Evolutionary conservation across 2,113 vertebrate genomes (phyloP).

Genomic region (Speoplatyrhinus poulsoni): DNA sequence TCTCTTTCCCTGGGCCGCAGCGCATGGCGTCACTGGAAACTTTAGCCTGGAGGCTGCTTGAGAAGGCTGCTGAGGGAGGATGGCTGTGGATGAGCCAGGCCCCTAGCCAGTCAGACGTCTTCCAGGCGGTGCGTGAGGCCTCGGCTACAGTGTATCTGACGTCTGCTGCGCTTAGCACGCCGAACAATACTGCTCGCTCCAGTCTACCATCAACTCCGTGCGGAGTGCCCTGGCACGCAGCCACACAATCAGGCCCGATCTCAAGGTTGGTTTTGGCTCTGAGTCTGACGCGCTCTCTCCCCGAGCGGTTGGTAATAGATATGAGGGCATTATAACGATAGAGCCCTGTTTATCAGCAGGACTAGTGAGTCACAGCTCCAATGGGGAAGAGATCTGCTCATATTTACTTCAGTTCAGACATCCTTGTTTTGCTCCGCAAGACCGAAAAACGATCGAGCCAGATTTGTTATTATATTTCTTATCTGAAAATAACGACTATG

Average conservation of each 20-base stretch:
- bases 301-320: constrained; percentile 27
- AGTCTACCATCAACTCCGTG: constrained; percentile 76
- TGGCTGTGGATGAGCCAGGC: constrained; percentile 6
- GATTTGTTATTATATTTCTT: no score
- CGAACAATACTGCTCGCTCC: constrained; percentile 38
- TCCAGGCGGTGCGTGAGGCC: background rate
- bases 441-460: no score
- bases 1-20: constrained; percentile 45
- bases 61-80: no score
- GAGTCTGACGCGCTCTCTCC: constrained; percentile 34
- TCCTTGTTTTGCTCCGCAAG: no score
- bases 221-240: constrained; percentile 45
- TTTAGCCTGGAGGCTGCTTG: constrained; percentile 29
- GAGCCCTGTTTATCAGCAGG: constrained; percentile 33
- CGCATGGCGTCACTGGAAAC: constrained; percentile 62
- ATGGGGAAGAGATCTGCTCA: constrained; percentile 16
- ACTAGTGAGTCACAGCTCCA: constrained; percentile 27
- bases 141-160: constrained; percentile 12
- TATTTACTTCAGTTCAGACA: no score
- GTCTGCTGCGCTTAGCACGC: constrained; percentile 36
- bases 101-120: background rate
- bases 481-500: no score
- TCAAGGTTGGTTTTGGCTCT: constrained; percentile 60
- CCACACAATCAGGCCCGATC: constrained; percentile 67
- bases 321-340: constrained; percentile 43